Evolutionary conservation across 2,888 invertebrate genomes (phyloP).

Genomic region (Neocrepidodera transversa): DNA sequence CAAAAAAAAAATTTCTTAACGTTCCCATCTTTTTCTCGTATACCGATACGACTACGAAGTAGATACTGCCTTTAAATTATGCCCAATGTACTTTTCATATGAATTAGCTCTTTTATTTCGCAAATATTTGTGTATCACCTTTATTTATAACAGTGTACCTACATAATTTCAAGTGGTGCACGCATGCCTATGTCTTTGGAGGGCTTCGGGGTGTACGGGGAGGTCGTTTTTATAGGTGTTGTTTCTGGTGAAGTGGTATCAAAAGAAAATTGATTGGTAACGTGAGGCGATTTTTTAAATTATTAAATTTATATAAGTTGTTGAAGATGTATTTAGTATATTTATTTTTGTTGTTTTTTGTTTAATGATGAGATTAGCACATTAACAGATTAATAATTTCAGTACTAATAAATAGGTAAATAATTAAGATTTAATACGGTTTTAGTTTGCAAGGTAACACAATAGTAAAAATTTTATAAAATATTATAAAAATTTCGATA

Average conservation of each 20-base stretch:
- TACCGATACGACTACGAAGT: too few species aligned
- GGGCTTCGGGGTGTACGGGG: constrained; percentile 10
- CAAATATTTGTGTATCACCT: constrained; percentile 58
- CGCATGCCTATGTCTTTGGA: constrained; percentile 41
- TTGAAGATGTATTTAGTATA: too few species aligned
- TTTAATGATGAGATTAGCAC: too few species aligned
- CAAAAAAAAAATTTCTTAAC: too few species aligned
- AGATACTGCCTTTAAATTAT: constrained; percentile 54
- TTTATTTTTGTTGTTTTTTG: background rate
- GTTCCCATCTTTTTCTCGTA: too few species aligned
- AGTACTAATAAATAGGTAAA: too few species aligned
- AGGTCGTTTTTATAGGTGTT: constrained; percentile 22
- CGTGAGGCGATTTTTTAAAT: constrained; percentile 11
- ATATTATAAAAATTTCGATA: too few species aligned
- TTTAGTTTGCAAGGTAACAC: too few species aligned
- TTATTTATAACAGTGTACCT: constrained; percentile 56
- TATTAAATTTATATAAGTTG: constrained; percentile 11
- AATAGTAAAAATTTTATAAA: too few species aligned
- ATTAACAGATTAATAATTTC: too few species aligned
- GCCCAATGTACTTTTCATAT: constrained; percentile 51
- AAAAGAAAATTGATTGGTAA: constrained; percentile 15
- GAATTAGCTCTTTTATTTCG: constrained; percentile 54
- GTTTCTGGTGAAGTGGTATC: constrained; percentile 19
- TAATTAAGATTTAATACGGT: too few species aligned
- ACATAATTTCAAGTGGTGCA: constrained; percentile 53